Evolutionary conservation across 2,113 vertebrate species (phyloP).

Genomic region (Rhynchopsitta pachyrhyncha): DNA sequence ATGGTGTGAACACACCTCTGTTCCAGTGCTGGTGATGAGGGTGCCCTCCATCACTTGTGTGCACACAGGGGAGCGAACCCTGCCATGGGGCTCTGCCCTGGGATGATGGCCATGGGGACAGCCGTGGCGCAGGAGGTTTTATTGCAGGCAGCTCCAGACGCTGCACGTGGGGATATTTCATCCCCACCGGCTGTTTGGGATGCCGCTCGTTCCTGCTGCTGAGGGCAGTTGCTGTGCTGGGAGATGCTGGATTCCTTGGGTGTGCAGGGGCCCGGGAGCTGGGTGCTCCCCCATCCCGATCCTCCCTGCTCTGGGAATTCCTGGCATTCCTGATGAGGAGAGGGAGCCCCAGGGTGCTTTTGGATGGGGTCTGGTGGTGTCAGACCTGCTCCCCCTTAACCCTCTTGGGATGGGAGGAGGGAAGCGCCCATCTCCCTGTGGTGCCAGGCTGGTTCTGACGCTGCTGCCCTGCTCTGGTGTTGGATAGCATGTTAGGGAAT

Average conservation of each 20-base stretch:
- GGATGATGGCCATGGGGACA: neutral
- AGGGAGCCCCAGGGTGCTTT: neutral
- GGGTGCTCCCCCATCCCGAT: neutral
- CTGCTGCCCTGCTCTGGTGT: conserved; percentile 37
- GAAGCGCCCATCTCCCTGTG: neutral
- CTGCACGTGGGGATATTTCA: conserved; percentile 18
- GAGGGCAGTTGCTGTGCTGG: conserved; percentile 67
- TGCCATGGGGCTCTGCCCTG: rapidly evolving
- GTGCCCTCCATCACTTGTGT: neutral
- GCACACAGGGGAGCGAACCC: rapidly evolving
- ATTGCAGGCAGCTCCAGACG: neutral
- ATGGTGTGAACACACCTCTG: rapidly evolving
- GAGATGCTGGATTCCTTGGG: conserved; percentile 70
- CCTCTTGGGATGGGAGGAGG: neutral
- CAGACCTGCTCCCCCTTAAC: neutral
- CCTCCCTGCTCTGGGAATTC: conserved; percentile 25
- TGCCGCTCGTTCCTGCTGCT: conserved; percentile 64
- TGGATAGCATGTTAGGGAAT: conserved; percentile 42
- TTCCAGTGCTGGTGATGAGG: rapidly evolving
- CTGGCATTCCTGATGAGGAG: conserved; percentile 8
- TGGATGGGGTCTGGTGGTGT: neutral
- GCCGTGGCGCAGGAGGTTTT: neutral
- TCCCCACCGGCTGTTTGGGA: conserved; percentile 62
- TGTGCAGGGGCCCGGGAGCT: neutral
- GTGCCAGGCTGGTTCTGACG: neutral